Conservation (phyloP, 2,888 invertebrate species). For the Lasioglossum zephyrum region DNA sequence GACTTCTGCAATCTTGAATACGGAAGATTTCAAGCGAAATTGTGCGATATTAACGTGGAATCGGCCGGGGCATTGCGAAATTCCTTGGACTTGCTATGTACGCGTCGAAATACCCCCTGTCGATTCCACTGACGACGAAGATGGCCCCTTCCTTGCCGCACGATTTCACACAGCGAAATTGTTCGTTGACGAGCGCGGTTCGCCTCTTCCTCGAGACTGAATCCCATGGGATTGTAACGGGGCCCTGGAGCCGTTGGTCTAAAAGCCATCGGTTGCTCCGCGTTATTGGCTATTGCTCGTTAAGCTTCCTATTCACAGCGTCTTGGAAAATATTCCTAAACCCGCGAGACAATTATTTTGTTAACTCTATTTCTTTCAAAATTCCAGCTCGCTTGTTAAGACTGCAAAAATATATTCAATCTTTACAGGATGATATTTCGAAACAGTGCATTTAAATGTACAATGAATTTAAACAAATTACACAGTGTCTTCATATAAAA, state of each 20-base stretch:
- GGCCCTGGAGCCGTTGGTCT: neutral
- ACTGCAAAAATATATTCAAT: too few species aligned
- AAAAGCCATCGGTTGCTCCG: neutral
- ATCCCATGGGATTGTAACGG: neutral
- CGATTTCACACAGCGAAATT: constrained; percentile 11
- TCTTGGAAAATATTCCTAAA: neutral
- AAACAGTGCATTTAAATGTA: too few species aligned
- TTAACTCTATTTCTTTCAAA: too few species aligned
- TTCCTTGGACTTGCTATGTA: neutral
- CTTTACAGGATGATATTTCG: too few species aligned
- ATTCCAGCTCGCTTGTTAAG: too few species aligned
- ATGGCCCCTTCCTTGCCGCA: neutral
- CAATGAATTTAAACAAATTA: too few species aligned
- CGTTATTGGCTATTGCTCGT: too few species aligned
- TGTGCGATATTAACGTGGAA: constrained; percentile 1
- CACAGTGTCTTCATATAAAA: too few species aligned
- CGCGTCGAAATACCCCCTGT: constrained; percentile 1
- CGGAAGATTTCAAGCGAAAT: neutral
- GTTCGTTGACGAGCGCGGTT: constrained; percentile 13
- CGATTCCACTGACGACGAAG: constrained; percentile 27
- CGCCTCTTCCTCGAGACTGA: neutral
- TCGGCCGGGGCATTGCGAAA: neutral
- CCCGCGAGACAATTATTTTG: too few species aligned
- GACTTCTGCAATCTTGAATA: neutral
- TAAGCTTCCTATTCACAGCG: neutral